Conservation (phyloP, 2,797 vertebrate species). For the Xenops minutus region DNA sequence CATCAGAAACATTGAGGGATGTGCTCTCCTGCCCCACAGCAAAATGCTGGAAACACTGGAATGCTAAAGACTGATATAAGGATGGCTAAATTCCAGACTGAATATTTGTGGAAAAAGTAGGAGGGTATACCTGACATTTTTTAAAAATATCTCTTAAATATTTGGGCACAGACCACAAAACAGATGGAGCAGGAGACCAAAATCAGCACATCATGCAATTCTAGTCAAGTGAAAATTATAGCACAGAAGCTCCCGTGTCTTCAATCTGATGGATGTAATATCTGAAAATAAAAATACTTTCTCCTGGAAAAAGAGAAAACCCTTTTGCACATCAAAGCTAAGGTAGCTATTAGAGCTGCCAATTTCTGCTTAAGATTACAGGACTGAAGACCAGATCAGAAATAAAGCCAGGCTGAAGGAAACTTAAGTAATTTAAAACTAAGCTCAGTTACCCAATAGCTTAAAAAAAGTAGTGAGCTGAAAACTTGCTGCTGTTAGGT, state of each 20-base stretch:
- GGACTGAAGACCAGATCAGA: constrained; percentile 1
- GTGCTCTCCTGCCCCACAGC: not conserved
- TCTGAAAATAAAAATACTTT: not conserved
- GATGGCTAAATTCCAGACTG: not conserved
- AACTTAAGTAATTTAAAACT: not conserved
- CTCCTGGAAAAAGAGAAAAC: not conserved
- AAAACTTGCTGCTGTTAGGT: not conserved
- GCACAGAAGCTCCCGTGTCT: not conserved
- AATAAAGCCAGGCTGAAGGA: not conserved
- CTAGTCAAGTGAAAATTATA: not conserved
- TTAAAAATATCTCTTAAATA: not conserved
- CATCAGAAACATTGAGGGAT: not conserved
- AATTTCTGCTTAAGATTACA: constrained; percentile 24
- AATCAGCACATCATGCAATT: not conserved
- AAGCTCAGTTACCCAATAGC: not conserved
- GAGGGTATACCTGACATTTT: not conserved
- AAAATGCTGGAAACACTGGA: not conserved
- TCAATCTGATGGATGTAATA: not conserved
- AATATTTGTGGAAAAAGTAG: not conserved
- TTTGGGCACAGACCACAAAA: not conserved
- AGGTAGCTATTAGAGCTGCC: not conserved
- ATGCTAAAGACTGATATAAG: not conserved
- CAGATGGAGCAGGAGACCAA: not conserved
- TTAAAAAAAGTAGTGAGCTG: not conserved
- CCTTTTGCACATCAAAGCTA: not conserved